Evolutionary conservation across 2,797 vertebrate species (phyloP).

Genomic region (Acestrorhynchus altus): DNA sequence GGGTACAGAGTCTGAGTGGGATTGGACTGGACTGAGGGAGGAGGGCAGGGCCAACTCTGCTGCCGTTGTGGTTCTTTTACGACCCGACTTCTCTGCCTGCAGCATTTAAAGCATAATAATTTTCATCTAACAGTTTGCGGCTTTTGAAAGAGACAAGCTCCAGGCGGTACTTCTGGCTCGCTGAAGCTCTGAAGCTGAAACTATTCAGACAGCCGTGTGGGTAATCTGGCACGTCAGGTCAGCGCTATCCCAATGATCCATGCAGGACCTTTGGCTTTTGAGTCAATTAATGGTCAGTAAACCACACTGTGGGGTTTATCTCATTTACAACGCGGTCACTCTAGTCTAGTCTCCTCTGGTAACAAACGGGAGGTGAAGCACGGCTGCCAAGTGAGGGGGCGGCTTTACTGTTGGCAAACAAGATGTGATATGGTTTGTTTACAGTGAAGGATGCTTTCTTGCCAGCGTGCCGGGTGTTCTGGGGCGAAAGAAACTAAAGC

Average conservation of each 20-base stretch:
- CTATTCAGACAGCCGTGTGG: neutral
- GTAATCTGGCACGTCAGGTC: neutral
- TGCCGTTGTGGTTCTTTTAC: conserved; percentile 71
- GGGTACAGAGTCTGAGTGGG: conserved; percentile 43
- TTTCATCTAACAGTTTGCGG: conserved; percentile 66
- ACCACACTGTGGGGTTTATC: conserved; percentile 7
- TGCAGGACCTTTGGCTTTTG: neutral
- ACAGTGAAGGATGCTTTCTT: conserved; percentile 25
- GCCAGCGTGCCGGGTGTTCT: conserved; percentile 61
- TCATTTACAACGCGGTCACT: conserved; percentile 34
- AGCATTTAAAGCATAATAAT: conserved; percentile 75
- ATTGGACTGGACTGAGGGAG: conserved; percentile 43
- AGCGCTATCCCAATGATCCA: neutral
- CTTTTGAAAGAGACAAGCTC: conserved; percentile 49
- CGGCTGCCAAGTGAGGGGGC: conserved; percentile 52
- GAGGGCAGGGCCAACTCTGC: conserved; percentile 65
- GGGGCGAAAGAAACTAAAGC: conserved; percentile 58
- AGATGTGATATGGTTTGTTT: conserved; percentile 63
- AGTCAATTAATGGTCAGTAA: neutral
- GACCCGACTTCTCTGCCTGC: conserved; percentile 67
- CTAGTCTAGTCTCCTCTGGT: conserved; percentile 40
- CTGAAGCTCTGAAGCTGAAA: conserved; percentile 1
- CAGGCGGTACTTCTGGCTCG: neutral
- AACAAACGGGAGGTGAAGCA: conserved; percentile 51
- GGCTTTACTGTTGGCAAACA: conserved; percentile 59